Percentiles rank a stretch among this genome's conserved stretches.
These are phyloP conservation scores for Bufo gargarizans DNA, from an alignment of 2,113 vertebrate genomes.

Conservation along the genomic window DNA sequence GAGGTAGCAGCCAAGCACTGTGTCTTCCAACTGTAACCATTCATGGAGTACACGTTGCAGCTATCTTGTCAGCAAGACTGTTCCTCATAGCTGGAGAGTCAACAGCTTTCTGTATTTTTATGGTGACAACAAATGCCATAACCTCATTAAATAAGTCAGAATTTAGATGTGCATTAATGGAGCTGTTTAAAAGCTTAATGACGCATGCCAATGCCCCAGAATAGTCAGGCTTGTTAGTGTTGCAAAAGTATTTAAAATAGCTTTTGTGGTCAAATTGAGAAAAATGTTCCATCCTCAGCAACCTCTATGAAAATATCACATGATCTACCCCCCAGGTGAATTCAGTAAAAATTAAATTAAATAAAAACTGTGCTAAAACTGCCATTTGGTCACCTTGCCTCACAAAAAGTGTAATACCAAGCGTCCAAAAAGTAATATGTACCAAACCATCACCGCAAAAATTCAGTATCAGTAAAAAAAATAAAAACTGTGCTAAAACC, in stretches of 20 bases:
- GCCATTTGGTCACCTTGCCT: no score
- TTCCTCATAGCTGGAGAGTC: background rate
- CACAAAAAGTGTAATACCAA: no score
- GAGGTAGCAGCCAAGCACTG: slow-evolving; percentile 52
- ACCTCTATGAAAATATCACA: no score
- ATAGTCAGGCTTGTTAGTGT: slow-evolving; percentile 27
- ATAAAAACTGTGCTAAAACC: no score
- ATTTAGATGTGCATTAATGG: slow-evolving; percentile 28
- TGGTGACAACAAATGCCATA: slow-evolving; percentile 32
- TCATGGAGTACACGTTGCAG: accelerated
- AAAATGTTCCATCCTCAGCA: slow-evolving; percentile 37
- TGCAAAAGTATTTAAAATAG: slow-evolving; percentile 33
- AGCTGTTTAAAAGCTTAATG: slow-evolving; percentile 29
- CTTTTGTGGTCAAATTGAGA: slow-evolving; percentile 30
- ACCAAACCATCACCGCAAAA: no score
- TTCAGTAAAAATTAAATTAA: no score
- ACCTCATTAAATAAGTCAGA: slow-evolving; percentile 42
- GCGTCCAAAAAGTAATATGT: no score
- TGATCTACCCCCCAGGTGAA: no score
- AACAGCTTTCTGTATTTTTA: background rate
- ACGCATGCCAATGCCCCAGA: background rate
- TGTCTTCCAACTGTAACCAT: background rate
- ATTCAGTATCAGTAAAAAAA: no score
- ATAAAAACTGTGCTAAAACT: no score
- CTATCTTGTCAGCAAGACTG: slow-evolving; percentile 10